Evolutionary conservation across 1,140 invertebrate species (phyloP).

Genomic region (Apis dorsata): DNA sequence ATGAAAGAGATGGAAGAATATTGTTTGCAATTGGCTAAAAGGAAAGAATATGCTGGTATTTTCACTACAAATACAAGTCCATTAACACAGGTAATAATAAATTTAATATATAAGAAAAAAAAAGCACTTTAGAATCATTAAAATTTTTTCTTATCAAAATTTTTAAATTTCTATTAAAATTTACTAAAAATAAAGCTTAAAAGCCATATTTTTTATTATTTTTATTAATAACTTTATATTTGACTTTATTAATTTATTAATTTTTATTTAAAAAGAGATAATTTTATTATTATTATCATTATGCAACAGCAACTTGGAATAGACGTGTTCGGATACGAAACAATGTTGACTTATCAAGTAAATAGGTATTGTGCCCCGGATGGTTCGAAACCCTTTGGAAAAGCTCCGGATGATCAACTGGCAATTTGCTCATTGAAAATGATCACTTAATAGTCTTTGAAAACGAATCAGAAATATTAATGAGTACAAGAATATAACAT

Average conservation of each 20-base stretch:
- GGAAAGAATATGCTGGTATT: conserved; percentile 85
- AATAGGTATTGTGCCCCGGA: conserved; percentile 87
- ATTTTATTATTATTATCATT: not conserved
- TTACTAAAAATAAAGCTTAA: not conserved
- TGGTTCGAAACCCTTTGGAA: conserved; percentile 86
- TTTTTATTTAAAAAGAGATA: conserved; percentile 31
- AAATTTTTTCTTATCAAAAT: too few relatives aligned
- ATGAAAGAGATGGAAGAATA: conserved; percentile 90
- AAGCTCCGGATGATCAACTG: conserved; percentile 87
- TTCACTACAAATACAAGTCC: conserved; percentile 93
- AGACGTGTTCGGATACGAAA: conserved; percentile 90
- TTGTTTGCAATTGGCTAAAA: conserved; percentile 84
- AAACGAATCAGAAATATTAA: not conserved
- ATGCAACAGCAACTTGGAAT: conserved; percentile 86
- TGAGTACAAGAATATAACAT: not conserved
- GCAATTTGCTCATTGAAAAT: conserved; percentile 89
- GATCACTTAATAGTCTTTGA: conserved; percentile 35
- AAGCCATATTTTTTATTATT: not conserved
- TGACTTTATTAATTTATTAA: conserved; percentile 30
- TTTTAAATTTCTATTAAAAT: not conserved
- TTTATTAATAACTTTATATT: not conserved
- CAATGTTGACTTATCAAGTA: conserved; percentile 88
- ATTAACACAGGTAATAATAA: conserved; percentile 85
- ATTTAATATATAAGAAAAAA: not conserved
- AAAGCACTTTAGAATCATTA: not conserved